Percentiles rank a stretch among this genome's conserved stretches.
phyloP scores from a whole-genome alignment of 2,888 invertebrate species.

The Plagiodera versicolora region DNA sequence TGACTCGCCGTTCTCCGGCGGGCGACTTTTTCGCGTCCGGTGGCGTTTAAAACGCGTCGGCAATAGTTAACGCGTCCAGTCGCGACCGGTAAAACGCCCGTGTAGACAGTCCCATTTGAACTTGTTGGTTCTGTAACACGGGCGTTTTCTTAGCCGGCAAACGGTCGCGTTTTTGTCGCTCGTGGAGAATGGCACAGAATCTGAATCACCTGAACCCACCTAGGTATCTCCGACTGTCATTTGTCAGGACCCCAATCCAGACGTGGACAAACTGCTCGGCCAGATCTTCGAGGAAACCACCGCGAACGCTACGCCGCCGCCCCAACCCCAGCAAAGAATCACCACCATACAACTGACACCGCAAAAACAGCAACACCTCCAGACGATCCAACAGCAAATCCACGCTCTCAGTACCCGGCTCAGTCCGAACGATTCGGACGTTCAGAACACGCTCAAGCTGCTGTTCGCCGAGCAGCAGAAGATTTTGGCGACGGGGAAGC shows the following conservation, averaged over 20 bases:
- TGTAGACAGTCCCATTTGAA: no score
- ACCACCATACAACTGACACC: constrained; percentile 75
- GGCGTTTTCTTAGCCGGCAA: no score
- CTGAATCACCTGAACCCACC: no score
- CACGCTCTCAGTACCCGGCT: constrained; percentile 63
- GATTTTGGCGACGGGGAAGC: constrained; percentile 71
- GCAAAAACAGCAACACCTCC: constrained; percentile 68
- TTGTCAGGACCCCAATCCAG: constrained; percentile 41
- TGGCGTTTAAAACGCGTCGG: no score
- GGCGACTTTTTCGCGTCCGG: no score
- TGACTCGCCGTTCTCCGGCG: no score
- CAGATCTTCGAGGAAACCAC: constrained; percentile 51
- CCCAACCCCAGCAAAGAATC: constrained; percentile 58
- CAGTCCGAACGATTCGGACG: constrained; percentile 51
- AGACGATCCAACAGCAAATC: constrained; percentile 70
- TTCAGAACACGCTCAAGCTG: constrained; percentile 49
- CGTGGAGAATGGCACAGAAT: no score
- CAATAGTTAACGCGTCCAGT: no score
- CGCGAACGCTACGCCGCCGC: constrained; percentile 17
- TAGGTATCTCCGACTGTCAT: constrained; percentile 36
- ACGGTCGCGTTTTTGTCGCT: no score
- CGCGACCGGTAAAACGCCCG: no score
- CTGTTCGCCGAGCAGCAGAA: constrained; percentile 71
- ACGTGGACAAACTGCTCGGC: constrained; percentile 51
- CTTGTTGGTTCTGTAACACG: no score